Evolutionary conservation across 2,888 invertebrate species (phyloP).

Genomic region (Spisula subtruncata): DNA sequence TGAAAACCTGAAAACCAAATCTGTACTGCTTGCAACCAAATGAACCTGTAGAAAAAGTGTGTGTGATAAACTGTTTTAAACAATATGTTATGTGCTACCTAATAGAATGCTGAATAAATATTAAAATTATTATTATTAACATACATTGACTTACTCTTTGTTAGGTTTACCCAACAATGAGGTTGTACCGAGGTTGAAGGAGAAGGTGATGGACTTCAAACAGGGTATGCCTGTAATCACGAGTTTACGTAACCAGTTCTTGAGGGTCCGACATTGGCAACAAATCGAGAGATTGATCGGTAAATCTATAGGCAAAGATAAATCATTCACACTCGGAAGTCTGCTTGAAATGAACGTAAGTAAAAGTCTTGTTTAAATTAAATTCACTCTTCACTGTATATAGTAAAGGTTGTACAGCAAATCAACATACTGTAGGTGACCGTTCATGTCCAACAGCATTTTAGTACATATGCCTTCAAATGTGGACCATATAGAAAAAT

Average conservation of each 20-base stretch:
- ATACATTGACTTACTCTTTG: neutral
- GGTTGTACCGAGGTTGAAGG: constrained; percentile 86
- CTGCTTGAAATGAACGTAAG: constrained; percentile 87
- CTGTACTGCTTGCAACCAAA: too few relatives aligned
- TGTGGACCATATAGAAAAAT: too few relatives aligned
- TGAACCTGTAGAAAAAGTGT: too few relatives aligned
- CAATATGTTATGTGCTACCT: too few relatives aligned
- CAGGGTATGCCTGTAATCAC: constrained; percentile 87
- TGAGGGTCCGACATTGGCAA: constrained; percentile 87
- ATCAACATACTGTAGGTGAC: too few relatives aligned
- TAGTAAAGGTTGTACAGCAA: too few relatives aligned
- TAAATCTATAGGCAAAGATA: constrained; percentile 85
- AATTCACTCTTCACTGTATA: neutral
- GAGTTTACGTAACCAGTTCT: constrained; percentile 86
- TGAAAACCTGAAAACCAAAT: too few relatives aligned
- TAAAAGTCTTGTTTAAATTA: neutral
- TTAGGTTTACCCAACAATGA: constrained; percentile 87
- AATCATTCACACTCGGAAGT: constrained; percentile 86
- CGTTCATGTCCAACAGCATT: too few relatives aligned
- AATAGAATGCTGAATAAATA: too few relatives aligned
- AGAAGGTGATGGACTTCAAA: constrained; percentile 87
- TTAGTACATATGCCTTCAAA: too few relatives aligned
- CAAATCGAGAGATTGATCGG: constrained; percentile 86
- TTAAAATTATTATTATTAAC: too few relatives aligned
- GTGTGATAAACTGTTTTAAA: too few relatives aligned